Percentiles rank a stretch among this genome's conserved stretches.
These are phyloP conservation scores for Lagopus leucura DNA, from an alignment of 2,113 vertebrate genomes.

Conservation along the genomic window DNA sequence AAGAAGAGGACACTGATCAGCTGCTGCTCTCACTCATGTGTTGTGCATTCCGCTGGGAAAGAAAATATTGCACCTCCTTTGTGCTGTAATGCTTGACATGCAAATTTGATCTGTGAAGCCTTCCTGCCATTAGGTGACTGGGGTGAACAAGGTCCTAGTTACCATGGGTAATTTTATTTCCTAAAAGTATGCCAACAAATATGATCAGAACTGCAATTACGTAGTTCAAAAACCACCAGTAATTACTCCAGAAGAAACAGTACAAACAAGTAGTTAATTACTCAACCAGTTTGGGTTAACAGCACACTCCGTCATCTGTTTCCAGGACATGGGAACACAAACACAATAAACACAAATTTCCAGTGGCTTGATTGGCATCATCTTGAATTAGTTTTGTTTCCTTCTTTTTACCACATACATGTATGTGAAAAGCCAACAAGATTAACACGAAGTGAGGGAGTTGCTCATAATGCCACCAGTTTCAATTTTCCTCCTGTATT, in stretches of 20 bases:
- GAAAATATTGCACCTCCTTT: not conserved
- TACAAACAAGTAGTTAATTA: not conserved
- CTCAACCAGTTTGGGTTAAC: too few relatives aligned
- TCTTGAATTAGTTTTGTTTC: not conserved
- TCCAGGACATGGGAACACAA: not conserved
- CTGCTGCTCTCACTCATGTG: slow-evolving; percentile 13
- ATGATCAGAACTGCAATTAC: not conserved
- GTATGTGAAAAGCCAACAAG: not conserved
- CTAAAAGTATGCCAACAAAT: not conserved
- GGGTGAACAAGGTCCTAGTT: not conserved
- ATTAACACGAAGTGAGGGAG: not conserved
- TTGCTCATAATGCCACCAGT: not conserved
- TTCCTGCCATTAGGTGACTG: not conserved
- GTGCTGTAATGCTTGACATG: not conserved
- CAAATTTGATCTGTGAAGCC: not conserved
- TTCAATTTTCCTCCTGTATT: not conserved
- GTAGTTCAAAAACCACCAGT: not conserved
- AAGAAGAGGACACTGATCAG: not conserved
- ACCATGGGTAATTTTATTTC: not conserved
- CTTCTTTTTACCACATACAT: not conserved
- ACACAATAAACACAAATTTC: not conserved
- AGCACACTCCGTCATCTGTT: not conserved
- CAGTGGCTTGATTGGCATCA: not conserved
- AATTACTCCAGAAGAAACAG: not conserved
- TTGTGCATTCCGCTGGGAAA: not conserved